phyloP scores from a whole-genome alignment of 2,113 vertebrate genomes.

The Indicator maculatus region DNA sequence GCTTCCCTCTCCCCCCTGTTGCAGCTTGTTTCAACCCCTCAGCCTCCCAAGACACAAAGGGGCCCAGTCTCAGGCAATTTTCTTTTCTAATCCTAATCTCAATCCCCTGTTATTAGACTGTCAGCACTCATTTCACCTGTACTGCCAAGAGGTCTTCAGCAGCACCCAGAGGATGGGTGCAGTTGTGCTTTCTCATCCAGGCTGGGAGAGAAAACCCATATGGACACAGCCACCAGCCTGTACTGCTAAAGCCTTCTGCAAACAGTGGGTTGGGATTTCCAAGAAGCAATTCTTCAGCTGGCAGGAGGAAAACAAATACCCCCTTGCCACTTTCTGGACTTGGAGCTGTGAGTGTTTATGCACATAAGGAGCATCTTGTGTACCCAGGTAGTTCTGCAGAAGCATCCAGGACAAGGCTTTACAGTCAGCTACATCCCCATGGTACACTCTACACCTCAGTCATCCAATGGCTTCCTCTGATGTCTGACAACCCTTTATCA shows the following conservation, averaged over 20 bases:
- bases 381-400: background rate
- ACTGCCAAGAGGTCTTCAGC: background rate
- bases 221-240: background rate
- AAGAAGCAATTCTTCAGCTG: background rate
- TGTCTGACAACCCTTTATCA: conserved; percentile 7
- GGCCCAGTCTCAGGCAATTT: background rate
- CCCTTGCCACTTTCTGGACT: background rate
- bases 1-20: background rate
- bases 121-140: background rate
- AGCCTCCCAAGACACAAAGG: background rate
- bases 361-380: background rate
- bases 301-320: background rate
- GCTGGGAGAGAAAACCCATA: background rate
- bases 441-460: background rate
- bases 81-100: background rate
- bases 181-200: background rate
- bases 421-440: background rate
- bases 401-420: background rate
- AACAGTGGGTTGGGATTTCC: background rate
- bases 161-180: background rate
- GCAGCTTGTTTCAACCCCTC: background rate
- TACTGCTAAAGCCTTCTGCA: background rate
- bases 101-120: background rate
- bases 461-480: conserved; percentile 43
- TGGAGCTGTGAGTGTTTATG: background rate